Base-by-base conservation (phyloP, 2,797 vertebrate genomes). In the Diplodus puntazzo region DNA sequence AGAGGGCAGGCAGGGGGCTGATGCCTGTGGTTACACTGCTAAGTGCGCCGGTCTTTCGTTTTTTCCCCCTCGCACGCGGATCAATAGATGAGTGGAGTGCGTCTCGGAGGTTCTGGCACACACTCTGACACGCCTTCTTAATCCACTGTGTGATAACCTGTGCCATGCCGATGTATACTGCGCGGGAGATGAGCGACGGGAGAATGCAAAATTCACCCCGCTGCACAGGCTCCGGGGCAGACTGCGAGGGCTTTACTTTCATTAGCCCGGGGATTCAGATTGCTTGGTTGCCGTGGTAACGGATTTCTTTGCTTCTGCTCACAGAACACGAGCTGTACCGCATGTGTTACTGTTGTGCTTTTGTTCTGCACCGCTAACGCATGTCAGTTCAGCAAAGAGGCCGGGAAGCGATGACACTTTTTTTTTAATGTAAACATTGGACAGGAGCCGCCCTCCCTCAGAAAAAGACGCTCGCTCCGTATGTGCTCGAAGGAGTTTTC, bases 101-200 rank as follows among this genome's bases (percentile, higher is more conserved):
- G 39, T 81, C 80, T 88, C 18, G 64, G 70, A 84, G 83, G 80
- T 87, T 87, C 84, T 84, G 79, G 76, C 81, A 77, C 83, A 83
- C 75, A 73, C 82, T 87, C 76, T 23, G 84, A 88, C 87, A 88
- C 83, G 50, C 87, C 90, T 84, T 86, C 88, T 87, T 90, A 89
- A 92, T 93, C 91, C 88, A 88, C 82, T 91, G 80, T 82, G 87
- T 83, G 90, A 87, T 89, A 89, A 90, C 88, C 84, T 86, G 73
- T 68, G 79, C 75, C 68, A 71, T 61, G 66, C 46, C 61, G 49
- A 81, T 75, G 85, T 87, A 66, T 83, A 75, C 83, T 46, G 39
- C 76, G 71, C 68, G 65, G 74, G 49, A 81, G 67, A 80, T 69
- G 20, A 73, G 73, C 43, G 7, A 46, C 25, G 59, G 18, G 59